phyloP scores from a whole-genome alignment of 2,797 vertebrate species.

The Spizella passerina region DNA sequence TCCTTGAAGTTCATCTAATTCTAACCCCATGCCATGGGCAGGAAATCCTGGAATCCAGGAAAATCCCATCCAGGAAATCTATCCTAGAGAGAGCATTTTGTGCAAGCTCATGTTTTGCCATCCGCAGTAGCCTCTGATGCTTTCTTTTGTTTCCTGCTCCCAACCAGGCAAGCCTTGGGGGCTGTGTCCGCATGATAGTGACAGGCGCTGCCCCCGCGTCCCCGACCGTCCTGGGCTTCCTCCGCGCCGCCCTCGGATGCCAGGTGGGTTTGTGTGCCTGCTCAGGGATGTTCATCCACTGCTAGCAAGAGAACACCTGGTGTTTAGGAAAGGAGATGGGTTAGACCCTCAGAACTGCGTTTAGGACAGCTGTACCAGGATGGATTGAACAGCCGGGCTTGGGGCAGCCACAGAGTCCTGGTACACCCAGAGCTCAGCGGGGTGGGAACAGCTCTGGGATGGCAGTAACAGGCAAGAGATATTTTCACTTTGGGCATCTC shows the following conservation, averaged over 20 bases:
- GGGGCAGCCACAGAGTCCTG: neutral
- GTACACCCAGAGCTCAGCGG: neutral
- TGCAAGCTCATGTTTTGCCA: neutral
- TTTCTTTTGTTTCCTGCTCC: neutral
- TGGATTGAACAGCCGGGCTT: neutral
- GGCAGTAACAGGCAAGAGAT: neutral
- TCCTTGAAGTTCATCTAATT: neutral
- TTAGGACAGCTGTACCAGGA: neutral
- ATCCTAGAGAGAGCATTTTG: rapidly evolving
- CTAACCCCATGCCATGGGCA: neutral
- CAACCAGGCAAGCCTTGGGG: constrained; percentile 89
- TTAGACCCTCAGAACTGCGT: neutral
- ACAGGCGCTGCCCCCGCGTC: constrained; percentile 95
- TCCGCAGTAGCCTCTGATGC: too few species aligned
- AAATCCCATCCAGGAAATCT: neutral
- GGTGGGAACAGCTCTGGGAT: neutral
- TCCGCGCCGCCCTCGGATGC: constrained; percentile 89
- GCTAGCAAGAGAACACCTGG: rapidly evolving
- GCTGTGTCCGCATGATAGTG: constrained; percentile 93
- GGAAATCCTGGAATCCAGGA: neutral
- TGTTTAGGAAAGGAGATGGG: rapidly evolving
- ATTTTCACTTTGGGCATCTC: neutral
- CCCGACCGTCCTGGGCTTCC: constrained; percentile 90
- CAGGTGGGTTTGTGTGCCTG: constrained; percentile 78
- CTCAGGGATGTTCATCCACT: rapidly evolving